Evolutionary conservation across 2,888 invertebrate genomes (phyloP), one percentile per base, ranked within the genome.

Genomic region (Agonopterix arenella): DNA sequence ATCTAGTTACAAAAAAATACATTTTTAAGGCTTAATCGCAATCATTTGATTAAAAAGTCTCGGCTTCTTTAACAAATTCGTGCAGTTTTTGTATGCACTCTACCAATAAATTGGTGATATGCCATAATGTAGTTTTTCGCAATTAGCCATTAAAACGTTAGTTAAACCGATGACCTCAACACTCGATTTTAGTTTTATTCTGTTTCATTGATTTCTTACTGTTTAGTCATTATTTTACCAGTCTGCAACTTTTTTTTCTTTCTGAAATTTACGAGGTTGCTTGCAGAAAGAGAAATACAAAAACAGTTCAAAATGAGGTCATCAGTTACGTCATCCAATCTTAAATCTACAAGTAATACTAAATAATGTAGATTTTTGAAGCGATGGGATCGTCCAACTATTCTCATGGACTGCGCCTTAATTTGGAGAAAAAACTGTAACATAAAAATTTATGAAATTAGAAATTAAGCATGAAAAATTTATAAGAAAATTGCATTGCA

Each of bases 381-480:
- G 58, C 53, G 54, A 56, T 55, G 57, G 50, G 48, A 46, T 53
- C 50, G 60, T 44, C 40, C 40, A 40, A 9, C 40, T 40, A 49
- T 43, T 55, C 64, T 86, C 80, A 84, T 45, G 66, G 81, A 61
- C 76, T 84, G 63, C 88, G 85, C 57, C 86, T 83, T 59, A 88
- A 69, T 69, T 84, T 88, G 60, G 84, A 77, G 80, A 88, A 86
- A 70, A 88, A 85, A 61, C 88, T 88, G 86, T 56, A 40, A 40
- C 9, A 40, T 9, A 40, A 4, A n/a, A 40, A 40, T 40, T n/a
- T 0, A 2, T 28, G 28, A 28, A 28, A 28, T 28, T 28, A 28
- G 28, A 28, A 28, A 28, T 28, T 7, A 28, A 28, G 28, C 0
- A 7, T 28, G n/a, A 2, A 42, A 10, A n/a, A 40, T 13, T 37